Conservation (phyloP, 2,797 vertebrate species). For the Pitangus sulphuratus region DNA sequence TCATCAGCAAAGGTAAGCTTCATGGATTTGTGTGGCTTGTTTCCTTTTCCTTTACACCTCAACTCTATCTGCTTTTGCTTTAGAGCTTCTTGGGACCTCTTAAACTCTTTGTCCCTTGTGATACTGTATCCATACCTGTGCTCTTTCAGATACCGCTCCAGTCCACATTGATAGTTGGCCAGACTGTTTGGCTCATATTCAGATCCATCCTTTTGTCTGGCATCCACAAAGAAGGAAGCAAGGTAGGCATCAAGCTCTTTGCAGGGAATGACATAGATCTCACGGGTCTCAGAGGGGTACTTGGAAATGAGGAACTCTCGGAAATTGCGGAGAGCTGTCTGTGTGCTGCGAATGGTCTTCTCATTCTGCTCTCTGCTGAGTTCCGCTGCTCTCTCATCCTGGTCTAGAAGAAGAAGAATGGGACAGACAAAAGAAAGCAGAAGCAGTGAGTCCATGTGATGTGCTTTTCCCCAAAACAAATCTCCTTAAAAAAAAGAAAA, state of each 20-base stretch:
- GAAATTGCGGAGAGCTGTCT: constrained; percentile 86
- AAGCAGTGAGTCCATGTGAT: constrained; percentile 77
- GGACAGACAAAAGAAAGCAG: constrained; percentile 28
- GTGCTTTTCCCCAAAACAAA: constrained; percentile 52
- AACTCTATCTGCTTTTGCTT: constrained; percentile 87
- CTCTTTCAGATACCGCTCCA: constrained; percentile 86
- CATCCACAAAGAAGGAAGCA: constrained; percentile 86
- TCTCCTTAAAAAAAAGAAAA: constrained; percentile 42
- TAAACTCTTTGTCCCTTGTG: constrained; percentile 86
- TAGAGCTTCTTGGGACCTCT: constrained; percentile 84
- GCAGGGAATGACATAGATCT: constrained; percentile 85
- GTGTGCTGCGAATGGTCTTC: constrained; percentile 86
- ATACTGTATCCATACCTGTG: constrained; percentile 85
- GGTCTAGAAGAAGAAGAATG: constrained; percentile 74
- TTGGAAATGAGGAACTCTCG: constrained; percentile 86
- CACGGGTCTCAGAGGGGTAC: constrained; percentile 83
- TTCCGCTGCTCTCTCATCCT: constrained; percentile 83
- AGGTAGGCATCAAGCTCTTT: constrained; percentile 85
- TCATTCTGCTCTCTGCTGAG: constrained; percentile 86
- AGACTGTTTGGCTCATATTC: constrained; percentile 87
- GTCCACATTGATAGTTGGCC: constrained; percentile 86
- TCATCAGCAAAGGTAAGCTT: constrained; percentile 87
- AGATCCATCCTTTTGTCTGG: constrained; percentile 86
- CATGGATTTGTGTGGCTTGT: constrained; percentile 88
- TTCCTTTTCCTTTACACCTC: constrained; percentile 86